Conservation (phyloP, 1,140 invertebrate genomes). For the Drosophila nikananu region DNA sequence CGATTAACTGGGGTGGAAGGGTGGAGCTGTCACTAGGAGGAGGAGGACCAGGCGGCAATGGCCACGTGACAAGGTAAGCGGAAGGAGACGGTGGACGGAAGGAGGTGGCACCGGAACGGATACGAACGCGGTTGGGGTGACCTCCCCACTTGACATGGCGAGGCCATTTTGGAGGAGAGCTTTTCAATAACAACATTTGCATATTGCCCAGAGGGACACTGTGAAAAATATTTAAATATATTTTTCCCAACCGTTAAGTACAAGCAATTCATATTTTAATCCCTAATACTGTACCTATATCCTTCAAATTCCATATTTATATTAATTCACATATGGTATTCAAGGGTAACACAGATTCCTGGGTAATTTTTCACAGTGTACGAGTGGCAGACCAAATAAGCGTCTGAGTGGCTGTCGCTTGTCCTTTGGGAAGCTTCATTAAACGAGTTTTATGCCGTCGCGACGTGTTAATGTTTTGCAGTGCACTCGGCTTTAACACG, state of each 20-base stretch:
- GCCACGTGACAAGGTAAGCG: constrained; percentile 38
- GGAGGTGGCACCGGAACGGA: constrained; percentile 14
- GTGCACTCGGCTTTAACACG: constrained; percentile 27
- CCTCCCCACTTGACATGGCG: constrained; percentile 32
- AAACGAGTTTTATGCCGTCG: constrained; percentile 66
- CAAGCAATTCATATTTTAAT: not conserved
- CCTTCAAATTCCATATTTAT: not conserved
- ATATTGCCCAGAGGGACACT: constrained; percentile 29
- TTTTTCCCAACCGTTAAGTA: no score
- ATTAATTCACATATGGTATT: not conserved
- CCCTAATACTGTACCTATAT: not conserved
- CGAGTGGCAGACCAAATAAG: constrained; percentile 45
- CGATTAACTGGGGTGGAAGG: constrained; percentile 54
- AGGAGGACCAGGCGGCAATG: constrained; percentile 20
- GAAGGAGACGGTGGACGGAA: constrained; percentile 14
- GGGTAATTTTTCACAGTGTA: not conserved
- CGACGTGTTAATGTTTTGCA: constrained; percentile 69
- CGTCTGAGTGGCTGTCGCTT: constrained; percentile 36
- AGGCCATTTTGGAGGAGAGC: constrained; percentile 43
- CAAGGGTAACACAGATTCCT: no score
- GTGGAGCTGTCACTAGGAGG: not conserved
- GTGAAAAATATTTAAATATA: not conserved
- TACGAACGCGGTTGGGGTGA: not conserved
- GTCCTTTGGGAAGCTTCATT: constrained; percentile 52
- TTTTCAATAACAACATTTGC: constrained; percentile 64